phyloP scores from a whole-genome alignment of 2,113 vertebrate species.

The Orthonyx spaldingii region DNA sequence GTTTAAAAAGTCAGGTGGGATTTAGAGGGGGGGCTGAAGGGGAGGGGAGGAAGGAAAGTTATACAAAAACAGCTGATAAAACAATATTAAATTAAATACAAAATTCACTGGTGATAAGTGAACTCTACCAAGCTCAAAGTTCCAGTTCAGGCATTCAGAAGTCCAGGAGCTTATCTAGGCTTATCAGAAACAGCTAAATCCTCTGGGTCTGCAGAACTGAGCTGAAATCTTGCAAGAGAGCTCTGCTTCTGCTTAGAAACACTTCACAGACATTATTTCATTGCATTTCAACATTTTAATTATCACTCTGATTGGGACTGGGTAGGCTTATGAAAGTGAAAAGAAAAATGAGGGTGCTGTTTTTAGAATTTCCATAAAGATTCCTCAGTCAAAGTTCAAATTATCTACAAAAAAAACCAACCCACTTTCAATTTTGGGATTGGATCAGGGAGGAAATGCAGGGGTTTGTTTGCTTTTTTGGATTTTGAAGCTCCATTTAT shows the following conservation, averaged over 20 bases:
- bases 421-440: background rate
- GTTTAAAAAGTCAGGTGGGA: background rate
- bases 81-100: background rate
- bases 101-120: background rate
- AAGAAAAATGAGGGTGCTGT: background rate
- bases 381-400: background rate
- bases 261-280: background rate
- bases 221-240: background rate
- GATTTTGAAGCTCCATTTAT: background rate
- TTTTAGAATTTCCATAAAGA: background rate
- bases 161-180: background rate
- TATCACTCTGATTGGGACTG: background rate
- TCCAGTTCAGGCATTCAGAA: background rate
- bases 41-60: background rate
- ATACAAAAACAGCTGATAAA: background rate
- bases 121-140: background rate
- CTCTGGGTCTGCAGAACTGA: background rate
- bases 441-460: background rate
- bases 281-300: constrained; percentile 19
- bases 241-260: background rate
- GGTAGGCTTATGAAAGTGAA: background rate
- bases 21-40: background rate
- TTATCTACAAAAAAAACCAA: background rate
- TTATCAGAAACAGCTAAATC: constrained; percentile 1
- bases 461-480: background rate